phyloP scores from a whole-genome alignment of 2,113 vertebrate species.

The Rhadina sibilatrix region DNA sequence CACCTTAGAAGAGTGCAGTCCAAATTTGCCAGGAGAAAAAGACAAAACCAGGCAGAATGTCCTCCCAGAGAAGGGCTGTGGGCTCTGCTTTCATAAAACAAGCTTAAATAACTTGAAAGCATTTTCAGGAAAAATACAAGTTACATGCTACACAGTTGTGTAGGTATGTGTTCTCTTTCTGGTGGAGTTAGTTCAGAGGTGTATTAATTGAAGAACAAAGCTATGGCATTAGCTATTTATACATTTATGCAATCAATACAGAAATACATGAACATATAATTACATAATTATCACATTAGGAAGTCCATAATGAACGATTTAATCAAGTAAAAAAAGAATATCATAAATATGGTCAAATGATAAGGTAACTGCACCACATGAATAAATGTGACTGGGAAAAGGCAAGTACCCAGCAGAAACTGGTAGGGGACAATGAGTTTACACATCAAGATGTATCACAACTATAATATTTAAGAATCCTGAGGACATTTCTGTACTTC shows the following conservation, averaged over 20 bases:
- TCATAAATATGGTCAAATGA: background rate
- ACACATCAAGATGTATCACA: background rate
- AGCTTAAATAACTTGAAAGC: constrained; percentile 50
- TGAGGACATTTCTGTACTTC: background rate
- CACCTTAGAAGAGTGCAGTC: constrained; percentile 5
- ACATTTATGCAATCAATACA: background rate
- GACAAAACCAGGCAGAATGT: background rate
- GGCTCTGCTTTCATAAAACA: background rate
- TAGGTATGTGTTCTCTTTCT: background rate
- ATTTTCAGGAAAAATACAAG: background rate
- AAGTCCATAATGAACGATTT: background rate
- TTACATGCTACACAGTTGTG: background rate
- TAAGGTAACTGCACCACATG: background rate
- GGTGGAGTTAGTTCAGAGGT: background rate
- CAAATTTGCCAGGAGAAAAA: background rate
- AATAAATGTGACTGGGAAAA: background rate
- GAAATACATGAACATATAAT: constrained; percentile 9
- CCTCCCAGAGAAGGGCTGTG: constrained; percentile 24
- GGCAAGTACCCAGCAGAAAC: background rate
- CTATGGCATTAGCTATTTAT: constrained; percentile 12
- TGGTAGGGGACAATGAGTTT: background rate
- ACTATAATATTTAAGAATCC: background rate
- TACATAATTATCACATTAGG: background rate
- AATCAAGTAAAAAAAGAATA: constrained; percentile 17
- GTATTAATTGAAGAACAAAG: constrained; percentile 1